Evolutionary conservation across 2,113 vertebrate genomes (phyloP).

Genomic region (Dasyurus viverrinus): DNA sequence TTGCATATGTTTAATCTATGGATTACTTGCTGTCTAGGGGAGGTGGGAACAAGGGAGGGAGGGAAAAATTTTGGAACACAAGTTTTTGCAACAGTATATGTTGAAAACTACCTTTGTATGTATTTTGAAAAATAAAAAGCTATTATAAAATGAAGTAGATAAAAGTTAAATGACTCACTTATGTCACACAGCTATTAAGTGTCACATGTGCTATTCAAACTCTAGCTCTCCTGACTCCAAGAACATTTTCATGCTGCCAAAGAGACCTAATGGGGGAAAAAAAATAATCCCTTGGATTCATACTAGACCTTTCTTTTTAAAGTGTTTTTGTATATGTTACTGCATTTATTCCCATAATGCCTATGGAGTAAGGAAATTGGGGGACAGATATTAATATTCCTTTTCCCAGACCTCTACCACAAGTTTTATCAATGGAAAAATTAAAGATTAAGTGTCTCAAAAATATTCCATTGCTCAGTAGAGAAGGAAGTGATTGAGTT

Average conservation of each 20-base stretch:
- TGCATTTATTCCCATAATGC: background rate
- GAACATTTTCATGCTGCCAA: background rate
- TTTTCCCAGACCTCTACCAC: constrained; percentile 13
- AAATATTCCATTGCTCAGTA: constrained; percentile 20
- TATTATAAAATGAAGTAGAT: too few relatives aligned
- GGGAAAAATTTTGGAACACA: too few relatives aligned
- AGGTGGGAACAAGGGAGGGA: too few relatives aligned
- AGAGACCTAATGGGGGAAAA: background rate
- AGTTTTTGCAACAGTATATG: too few relatives aligned
- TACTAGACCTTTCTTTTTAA: background rate
- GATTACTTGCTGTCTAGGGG: too few relatives aligned
- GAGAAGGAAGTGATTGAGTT: constrained; percentile 18
- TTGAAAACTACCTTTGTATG: too few relatives aligned
- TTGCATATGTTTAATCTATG: too few relatives aligned
- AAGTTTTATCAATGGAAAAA: constrained; percentile 46
- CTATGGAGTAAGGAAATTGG: constrained; percentile 19
- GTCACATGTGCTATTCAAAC: background rate
- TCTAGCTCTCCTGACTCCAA: background rate
- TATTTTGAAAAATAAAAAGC: too few relatives aligned
- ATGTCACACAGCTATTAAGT: background rate
- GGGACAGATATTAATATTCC: constrained; percentile 18
- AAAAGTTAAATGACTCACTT: background rate
- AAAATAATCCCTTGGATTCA: constrained; percentile 24
- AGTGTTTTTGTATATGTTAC: background rate
- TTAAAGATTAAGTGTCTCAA: constrained; percentile 34